Conservation (phyloP, 2,113 vertebrate genomes). For the Hydrolagus affinis region DNA sequence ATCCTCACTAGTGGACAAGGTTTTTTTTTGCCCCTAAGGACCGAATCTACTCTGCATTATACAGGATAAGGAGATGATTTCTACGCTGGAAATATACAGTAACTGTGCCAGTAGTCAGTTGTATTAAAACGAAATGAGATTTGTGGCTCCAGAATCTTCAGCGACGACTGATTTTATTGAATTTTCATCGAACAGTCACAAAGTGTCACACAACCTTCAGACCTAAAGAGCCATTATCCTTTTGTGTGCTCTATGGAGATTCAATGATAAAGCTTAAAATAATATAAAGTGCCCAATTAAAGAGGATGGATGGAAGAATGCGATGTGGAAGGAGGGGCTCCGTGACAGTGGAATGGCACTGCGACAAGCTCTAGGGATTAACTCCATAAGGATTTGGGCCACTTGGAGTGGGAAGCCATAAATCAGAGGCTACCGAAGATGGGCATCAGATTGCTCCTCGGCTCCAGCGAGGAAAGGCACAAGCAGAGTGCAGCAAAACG, state of each 20-base stretch:
- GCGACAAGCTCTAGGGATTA: slow-evolving; percentile 5
- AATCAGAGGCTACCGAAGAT: neutral
- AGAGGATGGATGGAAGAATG: slow-evolving; percentile 5
- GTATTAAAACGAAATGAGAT: slow-evolving; percentile 32
- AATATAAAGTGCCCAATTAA: slow-evolving; percentile 25
- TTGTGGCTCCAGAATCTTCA: slow-evolving; percentile 30
- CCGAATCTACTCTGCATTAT: slow-evolving; percentile 25
- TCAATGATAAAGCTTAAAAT: slow-evolving; percentile 18
- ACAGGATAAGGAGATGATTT: slow-evolving; percentile 31
- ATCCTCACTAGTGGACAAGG: slow-evolving; percentile 29
- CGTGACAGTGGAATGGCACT: neutral
- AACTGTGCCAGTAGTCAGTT: slow-evolving; percentile 24
- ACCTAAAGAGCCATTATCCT: neutral
- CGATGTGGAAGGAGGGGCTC: neutral
- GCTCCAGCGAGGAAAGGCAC: neutral
- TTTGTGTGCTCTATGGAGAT: neutral
- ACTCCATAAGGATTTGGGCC: neutral
- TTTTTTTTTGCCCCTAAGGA: slow-evolving; percentile 25
- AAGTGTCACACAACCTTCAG: slow-evolving; percentile 28
- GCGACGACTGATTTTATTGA: slow-evolving; percentile 29
- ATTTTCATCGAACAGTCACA: slow-evolving; percentile 30
- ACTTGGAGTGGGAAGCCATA: neutral
- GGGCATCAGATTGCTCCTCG: neutral
- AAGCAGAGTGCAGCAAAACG: neutral
- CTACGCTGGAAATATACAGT: slow-evolving; percentile 25